A percentile compares a stretch with the other conserved stretches of the same genome.
These are phyloP conservation scores for Ornithorhynchus anatinus DNA, from an alignment of 2,113 vertebrate genomes.

Conservation along the genomic window DNA sequence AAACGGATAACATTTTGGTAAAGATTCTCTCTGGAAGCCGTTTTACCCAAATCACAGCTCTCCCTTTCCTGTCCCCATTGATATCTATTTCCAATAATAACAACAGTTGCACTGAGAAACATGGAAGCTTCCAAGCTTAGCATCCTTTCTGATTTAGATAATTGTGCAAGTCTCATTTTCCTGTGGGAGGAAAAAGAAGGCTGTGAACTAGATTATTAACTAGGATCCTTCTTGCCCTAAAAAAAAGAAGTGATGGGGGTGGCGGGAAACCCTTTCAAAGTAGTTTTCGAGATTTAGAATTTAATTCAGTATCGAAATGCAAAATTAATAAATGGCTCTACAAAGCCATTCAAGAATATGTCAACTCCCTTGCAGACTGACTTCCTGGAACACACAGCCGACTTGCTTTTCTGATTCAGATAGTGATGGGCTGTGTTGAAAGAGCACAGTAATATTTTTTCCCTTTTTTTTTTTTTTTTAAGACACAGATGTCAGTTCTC, in stretches of 20 bases:
- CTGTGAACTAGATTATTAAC: constrained; percentile 14
- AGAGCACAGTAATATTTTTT: constrained; percentile 51
- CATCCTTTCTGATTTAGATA: not conserved
- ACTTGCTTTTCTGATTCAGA: constrained; percentile 28
- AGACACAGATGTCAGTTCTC: constrained; percentile 47
- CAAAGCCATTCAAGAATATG: constrained; percentile 17
- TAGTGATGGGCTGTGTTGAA: not conserved
- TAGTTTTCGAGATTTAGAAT: constrained; percentile 26
- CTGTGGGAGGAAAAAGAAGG: too few species aligned
- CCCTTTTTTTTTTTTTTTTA: constrained; percentile 47
- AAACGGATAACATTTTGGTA: too few species aligned
- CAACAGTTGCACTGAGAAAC: not conserved
- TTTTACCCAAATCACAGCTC: too few species aligned
- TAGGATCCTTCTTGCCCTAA: not conserved
- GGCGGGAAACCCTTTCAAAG: constrained; percentile 24
- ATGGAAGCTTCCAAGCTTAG: not conserved
- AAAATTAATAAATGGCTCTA: constrained; percentile 10
- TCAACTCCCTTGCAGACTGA: not conserved
- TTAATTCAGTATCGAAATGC: constrained; percentile 42
- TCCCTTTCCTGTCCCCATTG: too few species aligned
- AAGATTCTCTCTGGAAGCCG: too few species aligned
- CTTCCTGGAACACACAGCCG: not conserved
- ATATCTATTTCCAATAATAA: constrained; percentile 19
- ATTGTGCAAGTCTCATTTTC: too few species aligned
- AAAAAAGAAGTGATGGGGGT: too few species aligned